These are phyloP conservation scores for Acanthacorydalis orientalis DNA, from an alignment of 2,888 invertebrate genomes.

Conservation along the genomic window DNA sequence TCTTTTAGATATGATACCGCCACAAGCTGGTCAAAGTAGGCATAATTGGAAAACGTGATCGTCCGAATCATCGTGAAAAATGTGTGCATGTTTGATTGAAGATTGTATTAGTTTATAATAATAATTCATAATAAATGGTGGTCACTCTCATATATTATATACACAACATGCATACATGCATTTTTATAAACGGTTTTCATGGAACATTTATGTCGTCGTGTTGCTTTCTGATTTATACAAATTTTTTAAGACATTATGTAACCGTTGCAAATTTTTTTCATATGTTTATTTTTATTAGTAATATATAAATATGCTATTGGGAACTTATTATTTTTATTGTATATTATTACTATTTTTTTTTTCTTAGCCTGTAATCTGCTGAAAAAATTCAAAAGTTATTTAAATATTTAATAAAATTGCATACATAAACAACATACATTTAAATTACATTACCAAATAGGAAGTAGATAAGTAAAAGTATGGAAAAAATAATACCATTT, in stretches of 20 bases:
- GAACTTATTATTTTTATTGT: no score
- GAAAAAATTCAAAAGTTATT: no score
- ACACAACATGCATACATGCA: not conserved
- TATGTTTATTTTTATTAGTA: not conserved
- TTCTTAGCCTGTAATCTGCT: no score
- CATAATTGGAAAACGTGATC: conserved; percentile 48
- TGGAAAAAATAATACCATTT: no score
- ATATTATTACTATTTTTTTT: no score
- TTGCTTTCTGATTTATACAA: not conserved
- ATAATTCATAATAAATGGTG: not conserved
- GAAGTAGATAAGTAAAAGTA: no score
- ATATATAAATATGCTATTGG: no score
- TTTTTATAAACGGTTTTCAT: not conserved
- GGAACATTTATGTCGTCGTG: not conserved
- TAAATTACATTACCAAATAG: no score
- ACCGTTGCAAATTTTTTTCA: no score
- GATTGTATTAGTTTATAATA: no score
- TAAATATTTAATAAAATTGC: no score
- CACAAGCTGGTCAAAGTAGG: conserved; percentile 30
- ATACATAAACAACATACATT: no score
- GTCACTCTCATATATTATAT: not conserved
- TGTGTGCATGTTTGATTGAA: conserved; percentile 5
- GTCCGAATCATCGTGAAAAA: conserved; percentile 11
- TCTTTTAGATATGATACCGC: conserved; percentile 89
- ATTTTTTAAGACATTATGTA: not conserved